Conservation (phyloP, 1,140 invertebrate genomes). For the Chionoecetes opilio region DNA sequence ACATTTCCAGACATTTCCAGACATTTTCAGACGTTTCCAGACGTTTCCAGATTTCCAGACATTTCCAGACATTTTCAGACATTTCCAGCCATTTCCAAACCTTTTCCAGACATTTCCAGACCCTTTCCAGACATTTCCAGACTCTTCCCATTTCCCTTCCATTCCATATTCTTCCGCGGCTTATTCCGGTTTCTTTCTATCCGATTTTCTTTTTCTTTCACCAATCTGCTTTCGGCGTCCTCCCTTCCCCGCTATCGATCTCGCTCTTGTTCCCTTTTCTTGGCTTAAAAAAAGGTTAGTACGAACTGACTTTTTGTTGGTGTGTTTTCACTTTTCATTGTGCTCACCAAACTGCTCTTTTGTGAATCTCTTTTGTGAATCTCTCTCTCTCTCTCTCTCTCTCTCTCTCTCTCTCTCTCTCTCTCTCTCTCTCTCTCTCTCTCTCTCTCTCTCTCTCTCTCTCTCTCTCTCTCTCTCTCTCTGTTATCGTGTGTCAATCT, state of each 20-base stretch:
- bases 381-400: neutral
- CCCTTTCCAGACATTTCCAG: no score
- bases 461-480: neutral
- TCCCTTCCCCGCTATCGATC: neutral
- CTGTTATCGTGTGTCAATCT: no score
- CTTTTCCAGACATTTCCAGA: no score
- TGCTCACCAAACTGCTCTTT: neutral
- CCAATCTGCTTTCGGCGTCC: neutral
- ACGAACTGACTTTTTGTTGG: neutral
- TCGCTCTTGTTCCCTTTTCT: neutral
- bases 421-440: conserved; percentile 47
- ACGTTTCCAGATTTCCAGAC: no score
- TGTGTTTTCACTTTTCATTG: neutral
- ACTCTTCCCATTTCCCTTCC: no score
- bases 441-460: conserved; percentile 27
- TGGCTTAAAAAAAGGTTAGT: neutral
- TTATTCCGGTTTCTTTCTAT: no score
- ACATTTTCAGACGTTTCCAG: no score
- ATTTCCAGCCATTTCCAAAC: no score
- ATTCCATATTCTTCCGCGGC: no score
- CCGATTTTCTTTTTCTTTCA: neutral
- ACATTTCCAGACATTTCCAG: no score
- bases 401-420: conserved; percentile 27
- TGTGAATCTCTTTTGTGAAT: neutral
- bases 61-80: no score